Conservation (phyloP, 2,113 vertebrate species). For the Gallinago paraguaiae region DNA sequence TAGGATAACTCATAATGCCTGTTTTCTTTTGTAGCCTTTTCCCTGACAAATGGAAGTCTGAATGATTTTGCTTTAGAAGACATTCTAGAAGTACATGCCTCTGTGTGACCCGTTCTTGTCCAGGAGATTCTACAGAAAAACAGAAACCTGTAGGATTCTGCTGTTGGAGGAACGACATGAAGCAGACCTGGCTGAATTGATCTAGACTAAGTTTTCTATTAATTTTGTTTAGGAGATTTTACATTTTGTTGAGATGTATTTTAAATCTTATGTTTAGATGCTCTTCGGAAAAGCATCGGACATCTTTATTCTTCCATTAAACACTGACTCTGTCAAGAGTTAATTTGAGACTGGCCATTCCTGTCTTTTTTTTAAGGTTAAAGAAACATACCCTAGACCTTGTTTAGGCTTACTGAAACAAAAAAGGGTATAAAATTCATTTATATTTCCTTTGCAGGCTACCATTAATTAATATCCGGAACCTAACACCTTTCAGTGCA, state of each 20-base stretch:
- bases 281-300: neutral
- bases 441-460: neutral
- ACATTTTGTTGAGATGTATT: neutral
- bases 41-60: neutral
- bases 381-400: neutral
- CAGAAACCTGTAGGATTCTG: neutral
- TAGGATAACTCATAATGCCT: neutral
- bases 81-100: neutral
- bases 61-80: neutral
- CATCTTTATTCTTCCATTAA: neutral
- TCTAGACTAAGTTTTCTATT: neutral
- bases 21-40: neutral
- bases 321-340: neutral
- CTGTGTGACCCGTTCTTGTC: neutral
- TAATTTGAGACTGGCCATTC: neutral
- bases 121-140: neutral
- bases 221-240: neutral
- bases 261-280: neutral
- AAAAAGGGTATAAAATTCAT: neutral
- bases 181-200: neutral
- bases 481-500: neutral
- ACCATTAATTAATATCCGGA: neutral
- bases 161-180: neutral
- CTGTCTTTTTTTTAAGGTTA: neutral
- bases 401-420: neutral